A percentile compares a stretch with the other conserved stretches of the same genome.
phyloP scores from a whole-genome alignment of 2,113 vertebrate genomes.

The Nicator chloris region DNA sequence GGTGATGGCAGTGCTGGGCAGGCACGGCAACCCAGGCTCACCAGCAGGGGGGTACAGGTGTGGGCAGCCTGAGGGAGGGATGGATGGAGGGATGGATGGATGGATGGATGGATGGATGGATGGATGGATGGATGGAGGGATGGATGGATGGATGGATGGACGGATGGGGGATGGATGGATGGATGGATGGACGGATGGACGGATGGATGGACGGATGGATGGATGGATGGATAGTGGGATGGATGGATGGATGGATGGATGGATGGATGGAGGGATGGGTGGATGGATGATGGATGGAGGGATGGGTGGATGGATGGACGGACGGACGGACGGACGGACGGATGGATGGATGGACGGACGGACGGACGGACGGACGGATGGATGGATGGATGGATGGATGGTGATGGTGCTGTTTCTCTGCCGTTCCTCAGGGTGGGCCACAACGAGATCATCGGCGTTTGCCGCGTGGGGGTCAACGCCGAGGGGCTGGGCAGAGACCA shows the following conservation, averaged over 20 bases:
- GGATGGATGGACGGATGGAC: neutral
- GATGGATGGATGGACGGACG: neutral
- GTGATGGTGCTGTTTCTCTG: neutral
- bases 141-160: neutral
- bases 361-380: neutral
- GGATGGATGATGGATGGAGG: rapidly evolving
- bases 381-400: neutral
- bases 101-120: neutral
- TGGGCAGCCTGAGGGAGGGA: neutral
- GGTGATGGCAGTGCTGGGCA: neutral
- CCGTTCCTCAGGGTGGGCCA: conserved; percentile 86
- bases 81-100: neutral
- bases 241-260: neutral
- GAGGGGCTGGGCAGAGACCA: conserved; percentile 96
- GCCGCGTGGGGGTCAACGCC: conserved; percentile 83
- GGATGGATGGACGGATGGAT: neutral
- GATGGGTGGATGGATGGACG: neutral
- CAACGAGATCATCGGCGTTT: conserved; percentile 97
- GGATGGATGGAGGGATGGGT: rapidly evolving
- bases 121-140: rapidly evolving
- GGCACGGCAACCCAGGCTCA: rapidly evolving
- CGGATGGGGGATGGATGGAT: neutral
- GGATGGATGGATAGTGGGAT: neutral
- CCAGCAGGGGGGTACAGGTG: rapidly evolving
- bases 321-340: neutral